These are phyloP conservation scores for Streptopelia turtur DNA, from an alignment of 2,797 vertebrate genomes.

Conservation along the genomic window DNA sequence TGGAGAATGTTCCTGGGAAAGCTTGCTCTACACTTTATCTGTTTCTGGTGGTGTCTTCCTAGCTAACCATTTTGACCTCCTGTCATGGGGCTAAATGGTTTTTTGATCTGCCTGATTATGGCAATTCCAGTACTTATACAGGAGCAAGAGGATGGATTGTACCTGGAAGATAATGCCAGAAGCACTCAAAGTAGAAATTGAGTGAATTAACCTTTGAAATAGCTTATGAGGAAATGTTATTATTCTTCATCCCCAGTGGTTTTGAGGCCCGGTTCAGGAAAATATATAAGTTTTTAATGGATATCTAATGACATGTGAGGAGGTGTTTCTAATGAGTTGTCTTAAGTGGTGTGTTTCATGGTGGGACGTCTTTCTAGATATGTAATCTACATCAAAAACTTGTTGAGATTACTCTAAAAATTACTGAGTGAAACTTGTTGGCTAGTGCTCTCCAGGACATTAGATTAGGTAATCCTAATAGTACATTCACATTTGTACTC, in stretches of 20 bases:
- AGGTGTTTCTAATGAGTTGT: background rate
- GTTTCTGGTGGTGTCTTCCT: background rate
- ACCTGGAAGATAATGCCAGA: background rate
- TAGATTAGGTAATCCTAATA: background rate
- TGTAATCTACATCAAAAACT: background rate
- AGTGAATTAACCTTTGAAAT: background rate
- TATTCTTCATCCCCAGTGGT: background rate
- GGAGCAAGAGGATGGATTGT: background rate
- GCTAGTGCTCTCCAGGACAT: background rate
- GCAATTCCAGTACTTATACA: background rate
- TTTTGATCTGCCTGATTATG: background rate
- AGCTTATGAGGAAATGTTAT: background rate
- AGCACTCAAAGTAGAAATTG: background rate
- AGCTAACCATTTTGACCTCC: background rate
- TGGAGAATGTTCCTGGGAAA: background rate
- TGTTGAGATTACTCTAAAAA: background rate
- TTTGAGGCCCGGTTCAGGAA: background rate
- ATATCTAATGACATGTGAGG: background rate
- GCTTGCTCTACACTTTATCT: background rate
- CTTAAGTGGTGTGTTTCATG: background rate
- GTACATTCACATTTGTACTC: background rate
- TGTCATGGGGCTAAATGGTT: accelerated
- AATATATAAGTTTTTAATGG: background rate
- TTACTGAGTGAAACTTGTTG: background rate
- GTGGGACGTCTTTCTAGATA: background rate